phyloP scores from a whole-genome alignment of 2,113 vertebrate genomes.

The Myxocyprinus asiaticus region DNA sequence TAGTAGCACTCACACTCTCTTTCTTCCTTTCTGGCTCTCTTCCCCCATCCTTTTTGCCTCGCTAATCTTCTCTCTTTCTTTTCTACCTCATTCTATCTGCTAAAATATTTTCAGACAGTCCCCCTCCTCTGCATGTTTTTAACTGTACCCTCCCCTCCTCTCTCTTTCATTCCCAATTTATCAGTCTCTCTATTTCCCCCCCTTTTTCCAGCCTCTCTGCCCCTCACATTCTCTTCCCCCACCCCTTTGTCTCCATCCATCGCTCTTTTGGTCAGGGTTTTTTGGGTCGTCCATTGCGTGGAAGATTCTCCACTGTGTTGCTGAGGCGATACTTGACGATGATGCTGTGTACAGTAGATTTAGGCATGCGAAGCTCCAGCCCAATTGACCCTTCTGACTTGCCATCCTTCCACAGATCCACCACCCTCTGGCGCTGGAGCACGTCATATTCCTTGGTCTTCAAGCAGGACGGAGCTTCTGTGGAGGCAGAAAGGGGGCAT shows the following conservation, averaged over 20 bases:
- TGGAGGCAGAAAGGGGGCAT: conserved; percentile 82
- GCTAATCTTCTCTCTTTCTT: background rate
- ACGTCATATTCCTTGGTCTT: conserved; percentile 83
- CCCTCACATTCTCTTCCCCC: background rate
- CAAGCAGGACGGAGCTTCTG: conserved; percentile 73
- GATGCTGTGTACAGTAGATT: conserved; percentile 83
- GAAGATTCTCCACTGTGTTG: conserved; percentile 82
- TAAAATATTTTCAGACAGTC: conserved; percentile 38
- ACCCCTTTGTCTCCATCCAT: conserved; percentile 5
- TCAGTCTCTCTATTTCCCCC: conserved; percentile 38
- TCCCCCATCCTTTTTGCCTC: too few relatives aligned
- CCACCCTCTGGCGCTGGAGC: conserved; percentile 80
- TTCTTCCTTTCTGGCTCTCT: too few relatives aligned
- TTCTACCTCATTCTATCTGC: conserved; percentile 2
- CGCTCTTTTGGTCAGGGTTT: conserved; percentile 67
- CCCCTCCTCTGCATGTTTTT: conserved; percentile 38
- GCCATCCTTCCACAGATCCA: conserved; percentile 83
- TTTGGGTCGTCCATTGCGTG: conserved; percentile 78
- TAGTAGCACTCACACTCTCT: too few relatives aligned
- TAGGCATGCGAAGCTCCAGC: conserved; percentile 79
- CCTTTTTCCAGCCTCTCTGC: background rate
- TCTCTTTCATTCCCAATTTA: conserved; percentile 41
- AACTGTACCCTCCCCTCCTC: background rate
- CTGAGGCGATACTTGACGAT: conserved; percentile 82
- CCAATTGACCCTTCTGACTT: conserved; percentile 81